Base-by-base conservation (phyloP, 2,113 vertebrate species). In the Phrynocephalus versicolor region DNA sequence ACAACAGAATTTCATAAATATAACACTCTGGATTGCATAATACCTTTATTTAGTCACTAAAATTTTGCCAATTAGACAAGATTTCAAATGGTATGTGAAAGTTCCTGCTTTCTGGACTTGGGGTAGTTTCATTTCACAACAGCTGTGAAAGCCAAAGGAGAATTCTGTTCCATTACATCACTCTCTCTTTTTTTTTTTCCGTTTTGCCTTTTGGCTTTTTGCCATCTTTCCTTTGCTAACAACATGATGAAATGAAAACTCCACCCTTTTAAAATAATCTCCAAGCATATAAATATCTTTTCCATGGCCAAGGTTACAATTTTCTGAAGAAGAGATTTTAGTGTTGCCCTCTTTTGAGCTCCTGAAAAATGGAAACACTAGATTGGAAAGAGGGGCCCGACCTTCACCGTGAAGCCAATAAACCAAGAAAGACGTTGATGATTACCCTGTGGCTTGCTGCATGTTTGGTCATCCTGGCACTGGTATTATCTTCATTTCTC, bases 251-350 rank as follows among this genome's bases (percentile, higher is more conserved):
- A 77, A 76, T 75, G 41, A 30, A 65, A 77, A 35, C 82, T 19
- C 60, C 82, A 19, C 82, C 82, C 82, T 75, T 55, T 75, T 25
- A 27, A 67, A 82, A 73, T 19, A 35, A 71, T 57, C 45, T 58
- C n/a, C 39, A 76, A 65, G 72, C 30, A 55, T 55, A 84, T 84
- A 84, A 84, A 69, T 84, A 75, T 12, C 12, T 64, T 83, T 74
- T 45, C 57, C 30, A 51, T 25, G 19, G 15, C 4, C 82, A 65
- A 45, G 37, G 67, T 21, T 35, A 27, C 80, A 55, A 71, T 6
- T 58, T 25, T 33, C 37, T 64, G 58, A 74, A 84, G 83, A 67
- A 19, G 41, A 23, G 41, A 30, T 3, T 1, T 25, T 33, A 65
- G 23, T n/a, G 57, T 18, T 72, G 57, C 13, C 3, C 67, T 72